A percentile compares a stretch with the other conserved stretches of the same genome.
Conservation (phyloP, 2,797 vertebrate genomes). For the Channa striata region DNA sequence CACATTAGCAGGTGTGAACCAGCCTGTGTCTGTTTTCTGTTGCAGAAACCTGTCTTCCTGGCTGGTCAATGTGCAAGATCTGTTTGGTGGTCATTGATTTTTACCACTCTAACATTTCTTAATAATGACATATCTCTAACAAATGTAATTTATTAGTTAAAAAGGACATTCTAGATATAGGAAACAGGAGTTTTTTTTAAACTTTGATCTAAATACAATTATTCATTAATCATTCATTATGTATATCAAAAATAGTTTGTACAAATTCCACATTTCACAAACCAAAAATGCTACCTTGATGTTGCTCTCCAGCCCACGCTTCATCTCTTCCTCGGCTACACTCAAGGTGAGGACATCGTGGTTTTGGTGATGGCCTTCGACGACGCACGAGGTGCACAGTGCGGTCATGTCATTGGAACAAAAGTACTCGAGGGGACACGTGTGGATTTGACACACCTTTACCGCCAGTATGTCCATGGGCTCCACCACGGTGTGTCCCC, state of each 20-base stretch:
- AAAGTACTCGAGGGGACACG: conserved; percentile 77
- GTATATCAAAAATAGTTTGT: no score
- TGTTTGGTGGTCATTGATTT: no score
- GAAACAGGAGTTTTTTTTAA: no score
- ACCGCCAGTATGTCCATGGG: neutral
- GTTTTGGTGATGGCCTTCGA: conserved; percentile 68
- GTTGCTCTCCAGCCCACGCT: conserved; percentile 65
- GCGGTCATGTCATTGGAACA: conserved; percentile 71
- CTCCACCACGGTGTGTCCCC: conserved; percentile 71
- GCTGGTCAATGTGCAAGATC: no score
- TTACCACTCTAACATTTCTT: no score
- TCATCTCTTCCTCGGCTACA: conserved; percentile 80
- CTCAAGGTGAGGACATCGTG: conserved; percentile 81
- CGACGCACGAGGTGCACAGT: conserved; percentile 76
- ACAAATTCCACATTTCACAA: no score
- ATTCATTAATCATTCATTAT: no score
- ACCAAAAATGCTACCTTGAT: conserved; percentile 57
- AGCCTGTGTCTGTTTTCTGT: neutral
- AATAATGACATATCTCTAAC: no score
- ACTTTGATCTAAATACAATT: no score
- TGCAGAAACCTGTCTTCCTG: no score
- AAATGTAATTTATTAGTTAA: no score
- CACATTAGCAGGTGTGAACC: neutral
- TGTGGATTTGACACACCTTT: conserved; percentile 73
- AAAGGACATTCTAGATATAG: no score